phyloP scores from a whole-genome alignment of 2,113 vertebrate species.

The Petrocephalus zakoni region DNA sequence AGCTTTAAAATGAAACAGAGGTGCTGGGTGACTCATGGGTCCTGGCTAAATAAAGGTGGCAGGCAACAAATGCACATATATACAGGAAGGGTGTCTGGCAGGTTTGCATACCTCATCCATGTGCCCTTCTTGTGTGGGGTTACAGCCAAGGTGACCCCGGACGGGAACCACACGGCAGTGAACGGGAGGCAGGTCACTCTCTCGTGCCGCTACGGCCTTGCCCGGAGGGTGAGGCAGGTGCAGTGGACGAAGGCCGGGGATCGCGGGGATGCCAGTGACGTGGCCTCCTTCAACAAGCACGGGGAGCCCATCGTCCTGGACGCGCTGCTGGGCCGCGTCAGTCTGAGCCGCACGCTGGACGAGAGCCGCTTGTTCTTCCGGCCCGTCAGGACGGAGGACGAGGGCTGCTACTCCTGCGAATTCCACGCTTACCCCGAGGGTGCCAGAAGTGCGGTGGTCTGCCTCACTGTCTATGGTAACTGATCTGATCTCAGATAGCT shows the following conservation, averaged over 20 bases:
- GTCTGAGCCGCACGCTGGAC: conserved; percentile 45
- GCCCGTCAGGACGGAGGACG: conserved; percentile 50
- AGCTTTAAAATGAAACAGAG: background rate
- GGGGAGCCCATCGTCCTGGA: conserved; percentile 15
- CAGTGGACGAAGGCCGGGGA: conserved; percentile 61
- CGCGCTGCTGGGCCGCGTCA: conserved; percentile 34
- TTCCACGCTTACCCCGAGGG: conserved; percentile 62
- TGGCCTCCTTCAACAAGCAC: conserved; percentile 43
- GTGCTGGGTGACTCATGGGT: background rate
- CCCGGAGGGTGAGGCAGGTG: conserved; percentile 51
- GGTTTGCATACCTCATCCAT: background rate
- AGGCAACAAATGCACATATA: background rate
- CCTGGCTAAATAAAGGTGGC: background rate
- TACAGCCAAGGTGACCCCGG: conserved; percentile 45
- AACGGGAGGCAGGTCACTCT: conserved; percentile 42
- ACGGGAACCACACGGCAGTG: conserved; percentile 51
- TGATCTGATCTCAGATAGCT: background rate
- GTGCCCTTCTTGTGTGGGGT: background rate
- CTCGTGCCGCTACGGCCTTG: conserved; percentile 53
- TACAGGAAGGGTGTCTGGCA: background rate
- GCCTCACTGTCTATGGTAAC: conserved; percentile 38
- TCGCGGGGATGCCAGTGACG: conserved; percentile 45
- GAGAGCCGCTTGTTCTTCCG: conserved; percentile 49
- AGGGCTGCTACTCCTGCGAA: conserved; percentile 67
- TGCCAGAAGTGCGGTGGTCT: conserved; percentile 39